phyloP scores from a whole-genome alignment of 2,113 vertebrate species.

The Salminus brasiliensis region DNA sequence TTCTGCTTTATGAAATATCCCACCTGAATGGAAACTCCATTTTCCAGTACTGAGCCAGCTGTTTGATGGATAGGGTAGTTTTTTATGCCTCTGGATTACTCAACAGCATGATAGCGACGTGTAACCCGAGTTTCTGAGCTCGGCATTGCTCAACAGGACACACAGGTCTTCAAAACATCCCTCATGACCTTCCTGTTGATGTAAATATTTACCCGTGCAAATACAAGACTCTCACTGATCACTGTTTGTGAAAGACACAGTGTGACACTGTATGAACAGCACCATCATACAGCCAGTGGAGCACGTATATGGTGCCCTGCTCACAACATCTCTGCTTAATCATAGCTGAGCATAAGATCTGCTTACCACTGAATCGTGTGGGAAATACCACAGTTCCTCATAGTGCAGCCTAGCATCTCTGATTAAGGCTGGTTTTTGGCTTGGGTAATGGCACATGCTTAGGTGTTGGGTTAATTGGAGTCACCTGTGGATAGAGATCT shows the following conservation, averaged over 20 bases:
- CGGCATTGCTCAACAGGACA: conserved; percentile 18
- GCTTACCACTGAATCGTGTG: background rate
- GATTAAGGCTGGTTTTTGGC: background rate
- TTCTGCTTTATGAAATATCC: background rate
- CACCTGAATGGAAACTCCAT: background rate
- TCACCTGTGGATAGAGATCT: background rate
- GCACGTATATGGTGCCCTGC: background rate
- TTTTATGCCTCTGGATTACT: conserved; percentile 4
- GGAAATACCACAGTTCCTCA: background rate
- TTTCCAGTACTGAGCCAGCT: background rate
- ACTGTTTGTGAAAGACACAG: background rate
- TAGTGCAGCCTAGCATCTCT: background rate
- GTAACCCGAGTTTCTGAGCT: background rate
- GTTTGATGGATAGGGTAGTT: background rate
- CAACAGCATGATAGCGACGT: conserved; percentile 15
- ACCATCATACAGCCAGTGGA: background rate
- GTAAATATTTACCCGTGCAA: conserved; percentile 35
- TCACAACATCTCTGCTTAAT: background rate
- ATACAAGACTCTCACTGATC: conserved; percentile 12
- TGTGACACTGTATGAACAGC: background rate
- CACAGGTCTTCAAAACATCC: conserved; percentile 25
- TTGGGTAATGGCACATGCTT: background rate
- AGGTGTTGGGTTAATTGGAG: background rate
- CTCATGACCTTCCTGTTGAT: conserved; percentile 16
- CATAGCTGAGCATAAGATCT: background rate